phyloP scores from a whole-genome alignment of 1,140 invertebrate genomes.

The Maniola jurtina region DNA sequence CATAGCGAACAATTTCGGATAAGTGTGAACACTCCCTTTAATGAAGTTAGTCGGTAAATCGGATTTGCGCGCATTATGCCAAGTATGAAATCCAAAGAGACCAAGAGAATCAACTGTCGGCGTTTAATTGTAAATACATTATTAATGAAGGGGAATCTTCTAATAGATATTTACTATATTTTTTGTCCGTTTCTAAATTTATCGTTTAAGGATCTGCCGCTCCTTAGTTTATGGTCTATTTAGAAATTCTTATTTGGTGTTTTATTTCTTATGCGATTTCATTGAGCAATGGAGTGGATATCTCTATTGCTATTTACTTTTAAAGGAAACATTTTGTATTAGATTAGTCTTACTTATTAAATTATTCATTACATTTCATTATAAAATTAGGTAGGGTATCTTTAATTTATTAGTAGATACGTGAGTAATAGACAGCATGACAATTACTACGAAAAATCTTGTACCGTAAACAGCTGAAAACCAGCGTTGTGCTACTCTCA shows the following conservation, averaged over 20 bases:
- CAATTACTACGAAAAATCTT: too few relatives aligned
- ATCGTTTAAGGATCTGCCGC: neutral
- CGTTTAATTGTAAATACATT: conserved; percentile 29
- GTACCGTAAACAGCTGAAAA: too few relatives aligned
- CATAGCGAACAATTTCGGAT: neutral
- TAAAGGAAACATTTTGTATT: neutral
- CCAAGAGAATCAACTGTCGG: conserved; percentile 13
- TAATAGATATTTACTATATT: conserved; percentile 6
- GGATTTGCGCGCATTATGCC: neutral
- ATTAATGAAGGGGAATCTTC: conserved; percentile 20
- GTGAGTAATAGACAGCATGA: too few relatives aligned
- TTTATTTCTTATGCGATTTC: neutral
- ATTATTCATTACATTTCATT: too few relatives aligned
- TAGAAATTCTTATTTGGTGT: neutral
- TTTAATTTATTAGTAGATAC: too few relatives aligned
- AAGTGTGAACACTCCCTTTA: conserved; percentile 17
- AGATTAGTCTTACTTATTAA: too few relatives aligned
- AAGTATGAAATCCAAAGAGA: conserved; percentile 17
- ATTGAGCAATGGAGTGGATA: neutral
- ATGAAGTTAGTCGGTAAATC: neutral
- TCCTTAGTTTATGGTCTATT: neutral
- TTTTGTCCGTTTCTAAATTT: conserved; percentile 4
- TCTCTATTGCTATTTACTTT: neutral
- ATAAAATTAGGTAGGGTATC: too few relatives aligned
- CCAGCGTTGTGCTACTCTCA: too few relatives aligned